Evolutionary conservation across 1,140 invertebrate species (phyloP).

Genomic region (Drosophila ambigua): DNA sequence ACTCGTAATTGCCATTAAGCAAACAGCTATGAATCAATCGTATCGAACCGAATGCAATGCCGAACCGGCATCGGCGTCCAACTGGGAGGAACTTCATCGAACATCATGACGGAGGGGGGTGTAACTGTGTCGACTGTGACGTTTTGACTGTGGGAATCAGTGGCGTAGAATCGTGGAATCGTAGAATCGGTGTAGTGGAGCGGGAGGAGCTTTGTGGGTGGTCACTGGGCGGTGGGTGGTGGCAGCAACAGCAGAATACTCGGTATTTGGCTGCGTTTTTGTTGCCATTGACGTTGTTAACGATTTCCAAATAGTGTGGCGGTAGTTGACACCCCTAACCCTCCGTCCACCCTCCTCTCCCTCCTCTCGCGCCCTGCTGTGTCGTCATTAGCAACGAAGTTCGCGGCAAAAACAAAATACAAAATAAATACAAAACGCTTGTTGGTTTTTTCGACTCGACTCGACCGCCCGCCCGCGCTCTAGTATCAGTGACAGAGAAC

Average conservation of each 20-base stretch:
- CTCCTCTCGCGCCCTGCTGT: background rate
- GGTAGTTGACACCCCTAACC: constrained; percentile 20
- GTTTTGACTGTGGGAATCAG: too few species aligned
- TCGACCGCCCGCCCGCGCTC: constrained; percentile 3
- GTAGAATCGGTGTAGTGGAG: too few species aligned
- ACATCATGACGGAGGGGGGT: too few species aligned
- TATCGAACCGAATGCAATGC: too few species aligned
- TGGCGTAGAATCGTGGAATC: too few species aligned
- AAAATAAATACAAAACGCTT: constrained; percentile 32
- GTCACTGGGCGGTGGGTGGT: too few species aligned
- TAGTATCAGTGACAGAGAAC: constrained; percentile 42
- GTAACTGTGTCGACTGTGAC: background rate
- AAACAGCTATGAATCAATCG: too few species aligned
- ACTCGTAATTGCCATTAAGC: too few species aligned
- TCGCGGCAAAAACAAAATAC: constrained; percentile 26
- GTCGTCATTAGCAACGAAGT: constrained; percentile 70
- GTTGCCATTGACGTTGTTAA: constrained; percentile 68
- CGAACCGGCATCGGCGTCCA: too few species aligned
- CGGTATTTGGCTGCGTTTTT: constrained; percentile 30
- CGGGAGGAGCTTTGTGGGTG: too few species aligned
- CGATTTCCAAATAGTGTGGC: constrained; percentile 68
- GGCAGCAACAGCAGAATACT: background rate
- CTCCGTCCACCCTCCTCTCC: too few species aligned
- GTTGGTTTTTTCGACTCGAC: constrained; percentile 69
- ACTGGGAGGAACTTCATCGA: too few species aligned